Evolutionary conservation across 2,113 vertebrate species (phyloP), one percentile per base, ranked within the genome.

Genomic region (Callipepla squamata): DNA sequence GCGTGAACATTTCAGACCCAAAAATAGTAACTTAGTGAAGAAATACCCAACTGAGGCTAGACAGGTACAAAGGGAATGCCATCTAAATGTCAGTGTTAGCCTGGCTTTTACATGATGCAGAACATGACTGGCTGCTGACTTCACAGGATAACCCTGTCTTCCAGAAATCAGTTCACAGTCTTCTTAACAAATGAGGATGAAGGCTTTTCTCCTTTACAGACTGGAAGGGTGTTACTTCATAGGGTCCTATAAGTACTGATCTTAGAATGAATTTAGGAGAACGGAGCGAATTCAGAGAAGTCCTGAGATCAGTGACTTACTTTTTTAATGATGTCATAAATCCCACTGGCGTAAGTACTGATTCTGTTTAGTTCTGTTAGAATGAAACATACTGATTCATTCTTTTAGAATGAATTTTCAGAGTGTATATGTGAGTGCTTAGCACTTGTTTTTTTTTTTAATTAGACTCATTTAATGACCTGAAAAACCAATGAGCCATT

Each of bases 401-500:
- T 82, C 23, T 84, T 13, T 87, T 93, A 74, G 65, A 85, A 80
- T 34, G 45, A 85, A 85, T 89, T 93, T 89, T 89, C 58, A 82
- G 63, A 90, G n/a, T 58, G 44, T 4, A 13, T 73, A 32, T 85
- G 79, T n/a, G 11, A 2, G 0, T 69, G 50, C 47, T 85, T 93
- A 85, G 76, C 55, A 26, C 50, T 77, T 91, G 23, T 48, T 48
- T 77, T 91, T 50, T 48, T 48, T 48, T 48, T 80, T 80, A 91
- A 62, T 84, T 50, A 85, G 23, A 50, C 11, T 6, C 11, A 13
- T 72, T 79, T 91, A 93, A 66, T 69, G 50, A 14, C 28, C 59
- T 55, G 67, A 92, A 91, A 87, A 94, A 73, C 63, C 32, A 74
- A 19, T 11, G 17, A 83, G 72, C 53, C 38, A n/a, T 85, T 92